These are phyloP conservation scores for Oligia fasciuncula DNA, from an alignment of 2,888 invertebrate genomes.

Conservation along the genomic window DNA sequence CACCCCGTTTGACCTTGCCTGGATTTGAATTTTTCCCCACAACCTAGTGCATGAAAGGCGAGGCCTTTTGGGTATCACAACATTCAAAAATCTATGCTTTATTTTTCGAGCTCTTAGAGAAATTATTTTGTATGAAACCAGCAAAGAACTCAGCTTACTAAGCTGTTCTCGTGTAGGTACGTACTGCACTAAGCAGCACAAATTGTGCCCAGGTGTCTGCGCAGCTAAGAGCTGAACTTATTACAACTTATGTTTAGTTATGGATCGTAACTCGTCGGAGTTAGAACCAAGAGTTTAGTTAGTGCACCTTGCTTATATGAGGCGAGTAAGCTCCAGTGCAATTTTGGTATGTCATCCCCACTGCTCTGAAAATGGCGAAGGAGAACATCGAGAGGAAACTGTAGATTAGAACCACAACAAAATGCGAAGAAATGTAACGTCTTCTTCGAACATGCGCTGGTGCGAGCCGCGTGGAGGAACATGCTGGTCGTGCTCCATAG, in stretches of 20 bases:
- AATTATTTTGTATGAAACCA: neutral
- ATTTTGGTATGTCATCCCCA: neutral
- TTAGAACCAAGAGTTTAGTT: conserved; percentile 13
- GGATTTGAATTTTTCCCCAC: too few species aligned
- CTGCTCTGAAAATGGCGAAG: too few species aligned
- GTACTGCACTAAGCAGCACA: conserved; percentile 31
- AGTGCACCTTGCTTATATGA: conserved; percentile 8
- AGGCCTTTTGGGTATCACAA: neutral
- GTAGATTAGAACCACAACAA: too few species aligned
- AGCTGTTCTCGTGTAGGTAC: conserved; percentile 3
- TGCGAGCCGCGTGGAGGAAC: neutral
- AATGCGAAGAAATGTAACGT: too few species aligned
- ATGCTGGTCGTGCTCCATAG: neutral
- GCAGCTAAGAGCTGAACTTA: conserved; percentile 30
- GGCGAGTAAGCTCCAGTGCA: neutral
- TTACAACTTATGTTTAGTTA: conserved; percentile 32
- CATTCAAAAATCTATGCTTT: neutral
- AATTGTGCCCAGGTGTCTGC: conserved; percentile 46
- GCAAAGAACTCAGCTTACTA: neutral
- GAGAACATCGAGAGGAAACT: neutral
- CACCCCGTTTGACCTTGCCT: too few species aligned
- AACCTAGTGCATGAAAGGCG: neutral
- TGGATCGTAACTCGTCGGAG: neutral
- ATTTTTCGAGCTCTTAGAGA: neutral
- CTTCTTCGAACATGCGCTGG: too few species aligned